A percentile compares a stretch with the other conserved stretches of the same genome.
Evolutionary conservation across 2,888 invertebrate species (phyloP).

Genomic region (Spilosoma lubricipeda): DNA sequence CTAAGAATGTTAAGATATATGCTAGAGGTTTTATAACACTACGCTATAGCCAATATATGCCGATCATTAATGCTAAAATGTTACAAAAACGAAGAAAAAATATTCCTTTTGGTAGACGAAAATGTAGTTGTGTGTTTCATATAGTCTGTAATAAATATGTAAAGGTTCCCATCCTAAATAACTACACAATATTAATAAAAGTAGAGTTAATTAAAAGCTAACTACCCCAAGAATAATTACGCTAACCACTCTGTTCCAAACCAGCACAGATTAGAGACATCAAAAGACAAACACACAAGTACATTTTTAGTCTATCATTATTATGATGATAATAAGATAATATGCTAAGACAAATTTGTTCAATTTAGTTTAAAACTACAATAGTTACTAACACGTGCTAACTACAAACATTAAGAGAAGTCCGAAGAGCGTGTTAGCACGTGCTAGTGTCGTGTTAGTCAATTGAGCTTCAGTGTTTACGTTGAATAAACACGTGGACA

Average conservation of each 20-base stretch:
- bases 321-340: too few species aligned
- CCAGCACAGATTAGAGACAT: not conserved
- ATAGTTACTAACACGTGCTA: not conserved
- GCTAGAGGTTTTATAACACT: too few species aligned
- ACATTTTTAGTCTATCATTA: not conserved
- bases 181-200: not conserved
- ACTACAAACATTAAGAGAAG: not conserved
- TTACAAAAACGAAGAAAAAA: too few species aligned
- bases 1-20: too few species aligned
- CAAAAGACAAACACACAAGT: not conserved
- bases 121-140: too few species aligned
- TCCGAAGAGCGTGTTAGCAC: not conserved
- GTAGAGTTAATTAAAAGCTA: too few species aligned
- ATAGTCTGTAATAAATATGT: not conserved
- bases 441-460: not conserved
- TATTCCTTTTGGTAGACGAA: too few species aligned
- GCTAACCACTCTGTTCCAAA: too few species aligned
- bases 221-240: too few species aligned
- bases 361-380: not conserved
- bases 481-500: constrained; percentile 4
- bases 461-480: not conserved
- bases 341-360: not conserved
- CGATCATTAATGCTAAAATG: too few species aligned
- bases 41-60: too few species aligned
- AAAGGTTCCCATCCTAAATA: not conserved